Base-by-base conservation (phyloP, 2,888 invertebrate species). In the Agrochola macilenta region DNA sequence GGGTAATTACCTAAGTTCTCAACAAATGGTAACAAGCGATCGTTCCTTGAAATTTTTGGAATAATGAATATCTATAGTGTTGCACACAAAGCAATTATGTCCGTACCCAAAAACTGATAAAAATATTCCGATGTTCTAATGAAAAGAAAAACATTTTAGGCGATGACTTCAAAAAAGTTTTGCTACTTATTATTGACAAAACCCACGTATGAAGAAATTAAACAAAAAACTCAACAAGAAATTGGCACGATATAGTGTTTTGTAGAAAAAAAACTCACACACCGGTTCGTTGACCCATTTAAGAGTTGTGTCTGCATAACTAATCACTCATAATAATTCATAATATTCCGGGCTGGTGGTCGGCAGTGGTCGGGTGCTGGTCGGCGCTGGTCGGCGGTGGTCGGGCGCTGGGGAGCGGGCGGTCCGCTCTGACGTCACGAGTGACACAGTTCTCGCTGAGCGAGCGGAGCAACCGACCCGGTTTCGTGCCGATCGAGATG, bases 371-470 rank as follows among this genome's bases (percentile, higher is more conserved):
- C 85, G 80, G 70, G 76, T 72, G 72, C 76, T 76, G 66, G 78
- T 78, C 78, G 77, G 57, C 26, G 71, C 76, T 76, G 66, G 78
- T 78, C 78, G 77, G 57, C 26, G 23, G 26, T 75, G 63, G 65
- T 64, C 68, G 69, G 76, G 58, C 46, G 69, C 68, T 76, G 76
- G 61, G 76, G 66, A 69, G 78, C 78, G 79, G 61, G 78, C 84
- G 79, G 77, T 74, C 77, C 79, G 85, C 82, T 74, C 74, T 93
- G 93, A 93, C 93, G 93, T 94, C 93, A 93, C 86, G 52, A 79
- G 81, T 93, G 93, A 93, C 93, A 94, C 91, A 93, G 90, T 92
- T 94, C 79, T 72, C 74, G 63, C 77, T 75, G 75, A 80, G 69
- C 83, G 69, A 81, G 89, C 90, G 88, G 87, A 89, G 89, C 90